Conservation (phyloP, 2,113 vertebrate genomes). For the Falcunculus frontatus region DNA sequence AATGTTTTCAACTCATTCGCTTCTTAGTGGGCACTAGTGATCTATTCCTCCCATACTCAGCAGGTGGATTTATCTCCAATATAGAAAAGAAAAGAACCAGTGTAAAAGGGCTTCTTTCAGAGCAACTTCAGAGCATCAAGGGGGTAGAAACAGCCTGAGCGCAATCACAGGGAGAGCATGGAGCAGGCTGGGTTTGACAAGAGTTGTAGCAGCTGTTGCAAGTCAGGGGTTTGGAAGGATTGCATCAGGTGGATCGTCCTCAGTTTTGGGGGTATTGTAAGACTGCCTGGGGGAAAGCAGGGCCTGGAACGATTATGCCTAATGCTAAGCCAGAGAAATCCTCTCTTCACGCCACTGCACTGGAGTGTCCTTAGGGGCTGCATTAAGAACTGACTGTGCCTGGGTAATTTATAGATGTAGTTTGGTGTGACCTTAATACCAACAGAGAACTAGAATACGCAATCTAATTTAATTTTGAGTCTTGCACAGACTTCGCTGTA, state of each 20-base stretch:
- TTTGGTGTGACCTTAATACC: constrained; percentile 60
- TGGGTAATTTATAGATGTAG: constrained; percentile 50
- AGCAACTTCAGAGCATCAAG: background rate
- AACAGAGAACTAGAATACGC: constrained; percentile 44
- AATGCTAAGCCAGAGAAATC: constrained; percentile 42
- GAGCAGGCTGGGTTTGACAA: background rate
- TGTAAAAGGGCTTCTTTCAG: background rate
- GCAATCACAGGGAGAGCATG: background rate
- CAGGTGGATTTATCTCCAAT: background rate
- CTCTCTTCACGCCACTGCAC: constrained; percentile 22
- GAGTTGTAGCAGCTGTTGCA: background rate
- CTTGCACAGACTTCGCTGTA: background rate
- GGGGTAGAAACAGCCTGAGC: background rate
- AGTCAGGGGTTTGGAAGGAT: background rate
- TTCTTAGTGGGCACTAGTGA: background rate
- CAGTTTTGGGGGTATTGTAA: background rate
- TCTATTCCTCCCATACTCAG: background rate
- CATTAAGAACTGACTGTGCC: constrained; percentile 21
- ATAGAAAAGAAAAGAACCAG: background rate
- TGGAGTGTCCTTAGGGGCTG: constrained; percentile 38
- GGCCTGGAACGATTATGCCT: background rate
- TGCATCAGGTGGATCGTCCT: background rate
- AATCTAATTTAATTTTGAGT: constrained; percentile 59
- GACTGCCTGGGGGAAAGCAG: background rate
- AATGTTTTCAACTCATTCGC: background rate